Evolutionary conservation across 2,888 invertebrate genomes (phyloP).

Genomic region (Eristalinus sepulchralis): DNA sequence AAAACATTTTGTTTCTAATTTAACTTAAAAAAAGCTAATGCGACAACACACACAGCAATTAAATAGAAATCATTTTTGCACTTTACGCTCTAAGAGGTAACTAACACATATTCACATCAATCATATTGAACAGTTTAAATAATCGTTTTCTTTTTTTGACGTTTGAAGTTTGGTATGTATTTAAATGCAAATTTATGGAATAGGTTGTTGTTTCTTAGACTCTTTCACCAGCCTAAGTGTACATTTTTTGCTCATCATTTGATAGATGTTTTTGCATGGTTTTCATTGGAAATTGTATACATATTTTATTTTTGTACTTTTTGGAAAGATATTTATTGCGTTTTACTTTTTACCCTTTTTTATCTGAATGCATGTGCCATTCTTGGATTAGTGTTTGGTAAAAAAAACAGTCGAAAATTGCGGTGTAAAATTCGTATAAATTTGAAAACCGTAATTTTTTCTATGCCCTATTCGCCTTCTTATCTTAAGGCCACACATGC

Average conservation of each 20-base stretch:
- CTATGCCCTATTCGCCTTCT: too few relatives aligned
- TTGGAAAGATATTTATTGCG: background rate
- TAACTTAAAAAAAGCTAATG: slow-evolving; percentile 10
- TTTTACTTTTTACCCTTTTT: background rate
- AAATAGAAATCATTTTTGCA: slow-evolving; percentile 34
- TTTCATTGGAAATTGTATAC: background rate
- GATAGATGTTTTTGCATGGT: background rate
- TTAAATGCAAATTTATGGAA: slow-evolving; percentile 1
- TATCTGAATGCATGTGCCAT: background rate
- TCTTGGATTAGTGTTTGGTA: background rate
- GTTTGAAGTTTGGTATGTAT: slow-evolving; percentile 10
- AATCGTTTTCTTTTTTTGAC: slow-evolving; percentile 7
- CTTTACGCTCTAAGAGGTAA: slow-evolving; percentile 50
- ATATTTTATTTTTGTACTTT: background rate
- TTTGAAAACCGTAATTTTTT: too few relatives aligned
- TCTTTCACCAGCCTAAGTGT: background rate
- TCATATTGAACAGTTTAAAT: slow-evolving; percentile 5
- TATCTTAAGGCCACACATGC: too few relatives aligned
- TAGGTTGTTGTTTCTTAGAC: slow-evolving; percentile 10
- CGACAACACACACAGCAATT: slow-evolving; percentile 22
- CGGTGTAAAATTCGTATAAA: too few relatives aligned
- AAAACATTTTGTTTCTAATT: slow-evolving; percentile 44
- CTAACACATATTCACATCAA: slow-evolving; percentile 44
- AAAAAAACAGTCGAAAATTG: background rate
- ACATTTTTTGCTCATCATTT: background rate